These are phyloP conservation scores for Crypturellus undulatus DNA, from an alignment of 2,113 vertebrate genomes.

Conservation along the genomic window DNA sequence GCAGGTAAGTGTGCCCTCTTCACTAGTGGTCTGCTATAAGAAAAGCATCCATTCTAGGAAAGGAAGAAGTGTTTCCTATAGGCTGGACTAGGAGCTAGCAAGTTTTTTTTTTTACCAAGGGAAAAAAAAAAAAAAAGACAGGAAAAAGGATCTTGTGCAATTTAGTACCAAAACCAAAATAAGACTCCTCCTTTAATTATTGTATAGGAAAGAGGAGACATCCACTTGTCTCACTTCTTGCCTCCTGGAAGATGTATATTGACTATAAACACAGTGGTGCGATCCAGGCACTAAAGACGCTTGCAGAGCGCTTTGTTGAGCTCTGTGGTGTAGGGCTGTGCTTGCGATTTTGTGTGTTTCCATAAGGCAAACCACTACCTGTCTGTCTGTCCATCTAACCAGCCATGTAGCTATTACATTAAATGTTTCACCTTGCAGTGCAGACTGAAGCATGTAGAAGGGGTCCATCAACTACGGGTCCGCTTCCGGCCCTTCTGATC, in stretches of 20 bases:
- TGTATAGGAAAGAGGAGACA: neutral
- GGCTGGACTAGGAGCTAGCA: neutral
- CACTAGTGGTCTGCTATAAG: neutral
- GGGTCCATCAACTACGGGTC: neutral
- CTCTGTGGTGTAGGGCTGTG: neutral
- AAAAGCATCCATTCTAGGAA: neutral
- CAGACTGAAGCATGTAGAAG: neutral
- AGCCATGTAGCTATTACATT: neutral
- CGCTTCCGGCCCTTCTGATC: neutral
- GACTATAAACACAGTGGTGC: neutral
- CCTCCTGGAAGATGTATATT: neutral
- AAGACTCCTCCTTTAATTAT: conserved; percentile 23
- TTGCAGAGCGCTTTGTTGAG: neutral
- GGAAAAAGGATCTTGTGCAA: neutral
- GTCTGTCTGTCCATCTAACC: neutral
- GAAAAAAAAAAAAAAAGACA: neutral
- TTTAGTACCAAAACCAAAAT: neutral
- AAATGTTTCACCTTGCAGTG: neutral
- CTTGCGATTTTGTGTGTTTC: neutral
- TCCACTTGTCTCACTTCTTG: neutral
- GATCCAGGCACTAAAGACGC: neutral
- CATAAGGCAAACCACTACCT: neutral
- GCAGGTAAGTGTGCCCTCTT: neutral
- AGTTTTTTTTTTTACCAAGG: neutral
- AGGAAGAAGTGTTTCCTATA: neutral